phyloP scores from a whole-genome alignment of 2,797 vertebrate species.

The Picus viridis region DNA sequence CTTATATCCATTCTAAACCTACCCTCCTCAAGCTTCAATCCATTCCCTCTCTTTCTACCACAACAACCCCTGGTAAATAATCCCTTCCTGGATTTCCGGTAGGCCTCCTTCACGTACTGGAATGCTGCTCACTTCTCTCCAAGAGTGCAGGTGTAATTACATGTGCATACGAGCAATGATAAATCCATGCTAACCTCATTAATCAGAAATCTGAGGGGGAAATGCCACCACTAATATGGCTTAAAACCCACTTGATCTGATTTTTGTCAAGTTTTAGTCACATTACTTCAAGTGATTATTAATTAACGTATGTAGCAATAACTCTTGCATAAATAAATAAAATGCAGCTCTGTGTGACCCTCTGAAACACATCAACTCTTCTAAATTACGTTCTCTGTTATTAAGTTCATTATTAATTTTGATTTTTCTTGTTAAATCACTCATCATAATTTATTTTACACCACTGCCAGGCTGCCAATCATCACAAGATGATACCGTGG shows the following conservation, averaged over 20 bases:
- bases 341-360: constrained; percentile 5
- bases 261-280: constrained; percentile 55
- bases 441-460: background rate
- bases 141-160: background rate
- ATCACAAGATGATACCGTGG: background rate
- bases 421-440: background rate
- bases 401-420: constrained; percentile 12
- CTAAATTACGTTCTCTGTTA: background rate
- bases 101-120: no score
- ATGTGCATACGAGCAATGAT: background rate
- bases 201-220: constrained; percentile 26
- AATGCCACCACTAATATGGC: constrained; percentile 16
- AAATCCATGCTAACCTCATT: constrained; percentile 7
- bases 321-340: constrained; percentile 31
- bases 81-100: no score
- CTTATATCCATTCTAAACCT: no score
- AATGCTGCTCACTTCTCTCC: background rate
- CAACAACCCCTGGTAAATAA: no score
- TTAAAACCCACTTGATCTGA: constrained; percentile 31
- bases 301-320: constrained; percentile 21
- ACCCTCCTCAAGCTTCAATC: no score
- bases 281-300: constrained; percentile 52
- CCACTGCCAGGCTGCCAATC: background rate
- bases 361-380: background rate
- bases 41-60: no score